Base-by-base conservation (phyloP, 2,888 invertebrate genomes). In the Endomychus coccineus region DNA sequence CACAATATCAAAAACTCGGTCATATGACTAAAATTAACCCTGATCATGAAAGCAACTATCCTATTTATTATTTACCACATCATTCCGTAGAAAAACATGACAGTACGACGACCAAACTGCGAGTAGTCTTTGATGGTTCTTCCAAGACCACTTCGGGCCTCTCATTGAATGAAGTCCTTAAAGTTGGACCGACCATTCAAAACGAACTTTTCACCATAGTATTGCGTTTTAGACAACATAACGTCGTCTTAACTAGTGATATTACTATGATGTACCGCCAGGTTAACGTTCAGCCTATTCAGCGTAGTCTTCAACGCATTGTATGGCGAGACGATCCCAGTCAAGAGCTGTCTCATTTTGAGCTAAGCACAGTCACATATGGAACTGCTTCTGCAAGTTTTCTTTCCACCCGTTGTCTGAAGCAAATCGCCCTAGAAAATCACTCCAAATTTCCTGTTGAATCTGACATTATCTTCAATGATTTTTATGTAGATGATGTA, bases 401-500 rank as follows among this genome's bases (percentile, higher is more conserved):
- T 12, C 12, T 25, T 11, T 25, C 12, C 12, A 25, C 11, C 3
- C 25, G 25, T 3, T 25, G 2, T 4, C 5, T 25, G 9, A 25
- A 25, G 12, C 25, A 25, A 4, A 12, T 12, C 5, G 25, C 25
- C 11, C 2, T 25, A 25, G 25, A 25, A 25, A 25, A 25, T 25
- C 12, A 25, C 3, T 2, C 12, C 25, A 12, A 2, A 11, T 25
- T 25, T 25, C 25, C 25, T 2, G 4, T 17, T 16, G 29, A 29
- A 29, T 2, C 16, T 2, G 7, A 29, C 2, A 29, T 29, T 2
- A 10, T 17, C 9, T 17, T n/a, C 12, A 10, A 29, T 29, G 29
- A 29, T 11, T 29, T 29, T 9, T 28, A 28, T 28, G 28, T 28
- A 5, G n/a, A n/a, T n/a, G n/a, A n/a, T n/a, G n/a, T n/a, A n/a